Percentiles rank a stretch among this genome's conserved stretches.
Evolutionary conservation across 2,888 invertebrate species (phyloP).

Genomic region (Nephrotoma flavescens): DNA sequence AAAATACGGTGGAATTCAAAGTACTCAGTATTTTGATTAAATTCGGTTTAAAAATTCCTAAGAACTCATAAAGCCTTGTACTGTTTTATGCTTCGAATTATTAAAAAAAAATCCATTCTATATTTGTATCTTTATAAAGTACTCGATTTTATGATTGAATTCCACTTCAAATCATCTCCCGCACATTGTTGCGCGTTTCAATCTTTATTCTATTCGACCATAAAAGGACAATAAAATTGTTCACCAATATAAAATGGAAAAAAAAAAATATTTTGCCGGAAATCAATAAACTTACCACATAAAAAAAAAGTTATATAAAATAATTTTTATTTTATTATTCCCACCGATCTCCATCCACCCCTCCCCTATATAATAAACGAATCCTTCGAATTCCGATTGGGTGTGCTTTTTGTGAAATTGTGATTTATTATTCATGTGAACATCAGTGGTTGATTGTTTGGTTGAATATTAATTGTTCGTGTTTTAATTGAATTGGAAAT

Average conservation of each 20-base stretch:
- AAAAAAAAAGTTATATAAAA: neutral
- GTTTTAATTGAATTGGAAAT: neutral
- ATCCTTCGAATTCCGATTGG: neutral
- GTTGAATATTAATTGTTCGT: neutral
- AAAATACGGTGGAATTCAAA: no score
- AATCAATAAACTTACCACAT: neutral
- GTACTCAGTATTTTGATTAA: no score
- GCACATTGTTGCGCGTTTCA: neutral
- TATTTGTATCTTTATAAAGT: neutral
- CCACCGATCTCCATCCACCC: neutral
- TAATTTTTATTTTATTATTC: neutral
- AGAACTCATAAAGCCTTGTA: no score
- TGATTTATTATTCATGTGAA: neutral
- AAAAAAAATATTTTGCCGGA: neutral
- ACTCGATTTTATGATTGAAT: neutral
- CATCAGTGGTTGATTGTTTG: neutral
- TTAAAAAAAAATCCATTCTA: no score
- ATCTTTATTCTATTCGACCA: neutral
- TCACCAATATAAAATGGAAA: neutral
- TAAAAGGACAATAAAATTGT: neutral
- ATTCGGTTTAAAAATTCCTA: no score
- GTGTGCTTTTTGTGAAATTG: neutral
- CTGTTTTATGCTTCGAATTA: no score
- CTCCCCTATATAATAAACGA: neutral
- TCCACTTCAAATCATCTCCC: neutral